A percentile compares a stretch with the other conserved stretches of the same genome.
phyloP scores from a whole-genome alignment of 2,113 vertebrate genomes.

The Mormyrus iriodes region DNA sequence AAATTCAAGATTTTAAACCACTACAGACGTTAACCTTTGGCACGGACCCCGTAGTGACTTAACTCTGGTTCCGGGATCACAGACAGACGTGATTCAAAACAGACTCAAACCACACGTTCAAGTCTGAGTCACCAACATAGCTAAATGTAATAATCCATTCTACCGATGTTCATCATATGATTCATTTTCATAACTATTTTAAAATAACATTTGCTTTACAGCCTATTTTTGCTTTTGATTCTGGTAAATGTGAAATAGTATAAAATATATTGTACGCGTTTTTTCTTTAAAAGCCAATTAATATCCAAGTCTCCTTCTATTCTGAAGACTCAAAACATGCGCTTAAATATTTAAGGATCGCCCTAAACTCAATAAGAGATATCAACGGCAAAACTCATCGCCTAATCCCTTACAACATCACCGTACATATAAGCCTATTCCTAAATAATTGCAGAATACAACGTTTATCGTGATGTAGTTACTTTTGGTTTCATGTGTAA shows the following conservation, averaged over 20 bases:
- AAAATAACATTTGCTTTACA: not conserved
- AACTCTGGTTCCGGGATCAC: conserved; percentile 10
- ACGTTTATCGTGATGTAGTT: not conserved
- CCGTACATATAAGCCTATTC: not conserved
- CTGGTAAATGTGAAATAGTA: not conserved
- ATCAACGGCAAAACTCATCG: no score
- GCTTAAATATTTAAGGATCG: not conserved
- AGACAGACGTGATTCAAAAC: conserved; percentile 12
- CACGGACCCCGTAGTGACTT: not conserved
- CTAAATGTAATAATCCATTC: not conserved
- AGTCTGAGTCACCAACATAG: not conserved
- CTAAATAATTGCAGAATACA: not conserved
- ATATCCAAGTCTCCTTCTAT: not conserved
- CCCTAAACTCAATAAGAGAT: not conserved
- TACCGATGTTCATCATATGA: not conserved
- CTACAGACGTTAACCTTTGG: conserved; percentile 16
- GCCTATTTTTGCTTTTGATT: not conserved
- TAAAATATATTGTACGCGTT: not conserved
- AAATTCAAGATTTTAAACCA: conserved; percentile 17
- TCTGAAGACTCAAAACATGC: not conserved
- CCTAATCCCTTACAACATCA: no score
- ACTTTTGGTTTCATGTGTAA: not conserved
- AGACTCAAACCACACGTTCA: not conserved
- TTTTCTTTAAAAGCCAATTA: not conserved
- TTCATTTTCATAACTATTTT: not conserved